Evolutionary conservation across 2,113 vertebrate genomes (phyloP).

Genomic region (Acanthochromis polyacanthus): DNA sequence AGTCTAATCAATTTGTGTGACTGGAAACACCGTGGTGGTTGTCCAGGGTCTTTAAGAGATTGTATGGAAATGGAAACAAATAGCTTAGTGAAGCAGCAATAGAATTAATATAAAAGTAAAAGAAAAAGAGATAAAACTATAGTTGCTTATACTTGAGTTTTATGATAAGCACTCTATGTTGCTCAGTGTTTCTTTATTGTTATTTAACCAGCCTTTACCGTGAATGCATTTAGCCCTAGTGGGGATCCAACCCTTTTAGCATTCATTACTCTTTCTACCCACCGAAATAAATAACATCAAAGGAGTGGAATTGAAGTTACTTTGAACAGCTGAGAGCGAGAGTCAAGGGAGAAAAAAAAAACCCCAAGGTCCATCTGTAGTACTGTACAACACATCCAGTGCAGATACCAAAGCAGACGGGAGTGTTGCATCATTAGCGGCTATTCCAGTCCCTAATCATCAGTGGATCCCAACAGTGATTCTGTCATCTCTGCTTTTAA

Average conservation of each 20-base stretch:
- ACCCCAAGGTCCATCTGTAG: conserved; percentile 41
- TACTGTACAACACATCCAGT: conserved; percentile 31
- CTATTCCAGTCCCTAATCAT: conserved; percentile 57
- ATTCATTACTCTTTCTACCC: not conserved
- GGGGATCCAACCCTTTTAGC: conserved; percentile 16
- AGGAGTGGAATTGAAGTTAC: conserved; percentile 24
- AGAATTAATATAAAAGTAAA: not conserved
- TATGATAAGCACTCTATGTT: too few relatives aligned
- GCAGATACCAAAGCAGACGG: conserved; percentile 54
- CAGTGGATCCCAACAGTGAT: conserved; percentile 49
- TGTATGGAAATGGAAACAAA: too few relatives aligned
- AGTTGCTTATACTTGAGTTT: too few relatives aligned
- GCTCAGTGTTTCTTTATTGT: conserved; percentile 4
- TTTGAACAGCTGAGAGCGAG: conserved; percentile 30
- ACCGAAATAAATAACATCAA: conserved; percentile 17
- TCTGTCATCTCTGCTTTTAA: conserved; percentile 61
- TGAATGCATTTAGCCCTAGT: not conserved
- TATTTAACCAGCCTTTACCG: not conserved
- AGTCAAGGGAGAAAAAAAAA: conserved; percentile 1
- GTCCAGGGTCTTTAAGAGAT: too few relatives aligned
- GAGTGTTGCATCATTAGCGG: conserved; percentile 54
- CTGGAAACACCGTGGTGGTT: too few relatives aligned
- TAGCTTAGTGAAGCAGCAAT: too few relatives aligned
- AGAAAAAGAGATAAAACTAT: too few relatives aligned
- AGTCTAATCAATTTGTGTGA: too few relatives aligned